These are phyloP conservation scores for Lindbergichthys nudifrons DNA, from an alignment of 2,797 vertebrate genomes.

Conservation along the genomic window DNA sequence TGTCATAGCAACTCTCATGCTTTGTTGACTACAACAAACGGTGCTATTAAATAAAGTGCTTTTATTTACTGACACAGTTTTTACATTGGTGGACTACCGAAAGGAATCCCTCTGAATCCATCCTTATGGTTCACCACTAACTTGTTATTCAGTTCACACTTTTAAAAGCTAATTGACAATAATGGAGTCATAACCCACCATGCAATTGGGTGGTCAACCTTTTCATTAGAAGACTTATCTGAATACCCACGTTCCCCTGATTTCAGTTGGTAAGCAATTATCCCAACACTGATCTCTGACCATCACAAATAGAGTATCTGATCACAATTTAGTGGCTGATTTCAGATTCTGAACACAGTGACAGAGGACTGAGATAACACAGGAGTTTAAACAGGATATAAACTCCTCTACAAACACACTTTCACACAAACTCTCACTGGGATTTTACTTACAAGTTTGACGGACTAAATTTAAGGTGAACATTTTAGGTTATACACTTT, in stretches of 20 bases:
- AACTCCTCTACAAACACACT: neutral
- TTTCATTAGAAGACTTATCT: slow-evolving; percentile 53
- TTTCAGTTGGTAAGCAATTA: slow-evolving; percentile 56
- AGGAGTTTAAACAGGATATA: neutral
- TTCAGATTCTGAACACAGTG: neutral
- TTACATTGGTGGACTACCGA: neutral
- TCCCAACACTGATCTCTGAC: slow-evolving; percentile 25
- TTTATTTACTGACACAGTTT: neutral
- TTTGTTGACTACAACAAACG: neutral
- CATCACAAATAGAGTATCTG: slow-evolving; percentile 21
- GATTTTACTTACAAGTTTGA: too few relatives aligned
- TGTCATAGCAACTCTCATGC: neutral
- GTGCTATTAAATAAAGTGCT: slow-evolving; percentile 2
- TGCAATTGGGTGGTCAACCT: slow-evolving; percentile 44
- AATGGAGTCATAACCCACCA: slow-evolving; percentile 53
- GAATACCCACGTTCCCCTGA: slow-evolving; percentile 48
- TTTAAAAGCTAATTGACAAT: slow-evolving; percentile 42
- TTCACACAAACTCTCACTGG: too few relatives aligned
- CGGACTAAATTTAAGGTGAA: too few relatives aligned
- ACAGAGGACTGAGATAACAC: slow-evolving; percentile 3
- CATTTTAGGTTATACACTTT: too few relatives aligned
- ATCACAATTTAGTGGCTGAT: slow-evolving; percentile 19
- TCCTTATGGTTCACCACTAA: slow-evolving; percentile 1
- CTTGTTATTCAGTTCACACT: slow-evolving; percentile 25
- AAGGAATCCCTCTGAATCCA: neutral